These are phyloP conservation scores for Cryptomyrus ogoouensis DNA, from an alignment of 2,113 vertebrate genomes.

Conservation along the genomic window DNA sequence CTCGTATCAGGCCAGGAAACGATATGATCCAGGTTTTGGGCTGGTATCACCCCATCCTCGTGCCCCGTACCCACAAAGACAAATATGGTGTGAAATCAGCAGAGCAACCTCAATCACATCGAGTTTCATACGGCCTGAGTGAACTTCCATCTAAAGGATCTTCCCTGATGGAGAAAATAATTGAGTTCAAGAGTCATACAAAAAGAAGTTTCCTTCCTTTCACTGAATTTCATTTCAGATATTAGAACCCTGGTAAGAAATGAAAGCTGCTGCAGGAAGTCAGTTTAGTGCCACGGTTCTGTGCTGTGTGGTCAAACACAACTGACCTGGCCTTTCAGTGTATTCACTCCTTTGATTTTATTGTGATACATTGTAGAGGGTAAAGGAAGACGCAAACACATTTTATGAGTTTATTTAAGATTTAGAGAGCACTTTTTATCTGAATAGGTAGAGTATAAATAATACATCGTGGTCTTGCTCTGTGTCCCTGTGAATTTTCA, in stretches of 20 bases:
- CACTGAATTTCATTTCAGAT: conserved; percentile 2
- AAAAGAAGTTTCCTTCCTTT: neutral
- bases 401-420: conserved; percentile 71
- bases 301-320: neutral
- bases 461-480: conserved; percentile 81
- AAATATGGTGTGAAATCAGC: neutral
- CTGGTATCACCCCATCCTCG: neutral
- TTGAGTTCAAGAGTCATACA: neutral
- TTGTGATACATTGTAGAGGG: conserved; percentile 24
- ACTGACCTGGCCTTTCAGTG: neutral
- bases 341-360: neutral
- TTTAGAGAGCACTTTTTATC: conserved; percentile 77
- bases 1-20: neutral
- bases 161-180: conserved; percentile 5
- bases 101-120: neutral
- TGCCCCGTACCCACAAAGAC: neutral
- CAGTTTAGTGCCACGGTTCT: neutral
- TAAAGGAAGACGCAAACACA: conserved; percentile 29
- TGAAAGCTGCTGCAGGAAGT: neutral
- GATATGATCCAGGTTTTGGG: neutral
- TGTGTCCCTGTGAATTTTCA: neutral
- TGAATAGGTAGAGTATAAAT: conserved; percentile 61
- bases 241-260: neutral
- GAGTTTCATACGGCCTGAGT: neutral
- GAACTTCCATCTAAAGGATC: neutral